phyloP scores from a whole-genome alignment of 1,140 invertebrate genomes.

The Lasaia peninsularis region DNA sequence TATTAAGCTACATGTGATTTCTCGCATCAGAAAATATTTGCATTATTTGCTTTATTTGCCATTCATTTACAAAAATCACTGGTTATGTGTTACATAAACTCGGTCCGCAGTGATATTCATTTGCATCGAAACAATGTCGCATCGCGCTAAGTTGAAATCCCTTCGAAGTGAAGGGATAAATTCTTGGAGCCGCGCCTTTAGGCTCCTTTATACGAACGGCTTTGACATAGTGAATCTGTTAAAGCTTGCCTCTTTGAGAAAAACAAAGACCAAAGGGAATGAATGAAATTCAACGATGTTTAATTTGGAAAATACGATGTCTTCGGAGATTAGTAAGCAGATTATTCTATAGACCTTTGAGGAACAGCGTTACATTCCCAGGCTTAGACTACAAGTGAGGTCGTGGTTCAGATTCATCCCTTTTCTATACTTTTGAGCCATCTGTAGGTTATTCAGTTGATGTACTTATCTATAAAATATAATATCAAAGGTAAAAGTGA shows the following conservation, averaged over 20 bases:
- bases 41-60: too few relatives aligned
- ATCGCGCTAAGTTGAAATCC: constrained; percentile 33
- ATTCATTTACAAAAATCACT: neutral
- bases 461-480: too few relatives aligned
- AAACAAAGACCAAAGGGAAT: constrained; percentile 6
- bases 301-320: neutral
- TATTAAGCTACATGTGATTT: too few relatives aligned
- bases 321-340: too few relatives aligned
- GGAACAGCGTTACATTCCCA: too few relatives aligned
- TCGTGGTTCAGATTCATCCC: too few relatives aligned
- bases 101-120: constrained; percentile 21
- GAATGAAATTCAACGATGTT: constrained; percentile 6
- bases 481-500: too few relatives aligned
- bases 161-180: constrained; percentile 50
- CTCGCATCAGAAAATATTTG: too few relatives aligned
- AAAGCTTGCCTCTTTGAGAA: neutral
- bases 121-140: constrained; percentile 40
- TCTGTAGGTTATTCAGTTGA: too few relatives aligned
- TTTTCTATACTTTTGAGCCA: too few relatives aligned
- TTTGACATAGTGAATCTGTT: constrained; percentile 10
- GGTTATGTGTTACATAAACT: constrained; percentile 1
- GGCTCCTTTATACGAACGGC: constrained; percentile 25
- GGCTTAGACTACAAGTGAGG: too few relatives aligned
- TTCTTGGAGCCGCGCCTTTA: constrained; percentile 42
- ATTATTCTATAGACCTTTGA: too few relatives aligned